phyloP scores from a whole-genome alignment of 2,797 vertebrate genomes.

The Anisognathus igniventris region DNA sequence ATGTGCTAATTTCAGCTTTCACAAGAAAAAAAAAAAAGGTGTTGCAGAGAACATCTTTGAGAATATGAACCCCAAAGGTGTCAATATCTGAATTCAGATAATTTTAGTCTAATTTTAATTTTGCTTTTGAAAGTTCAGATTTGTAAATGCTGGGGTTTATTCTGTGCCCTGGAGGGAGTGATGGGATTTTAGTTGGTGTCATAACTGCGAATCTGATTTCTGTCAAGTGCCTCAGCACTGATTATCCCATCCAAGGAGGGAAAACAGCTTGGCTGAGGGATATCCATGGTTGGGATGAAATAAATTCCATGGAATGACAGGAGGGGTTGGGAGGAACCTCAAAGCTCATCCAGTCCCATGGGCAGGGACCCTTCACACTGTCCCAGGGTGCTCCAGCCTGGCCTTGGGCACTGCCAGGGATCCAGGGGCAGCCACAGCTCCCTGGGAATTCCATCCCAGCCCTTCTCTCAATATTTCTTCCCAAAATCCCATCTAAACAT shows the following conservation, averaged over 20 bases:
- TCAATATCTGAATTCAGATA: neutral
- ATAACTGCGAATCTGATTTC: neutral
- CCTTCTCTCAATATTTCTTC: neutral
- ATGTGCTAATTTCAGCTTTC: neutral
- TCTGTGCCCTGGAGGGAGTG: neutral
- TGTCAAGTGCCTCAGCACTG: neutral
- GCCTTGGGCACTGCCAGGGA: neutral
- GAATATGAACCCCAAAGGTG: neutral
- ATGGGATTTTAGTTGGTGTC: neutral
- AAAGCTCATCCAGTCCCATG: accelerated
- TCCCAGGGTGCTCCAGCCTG: accelerated
- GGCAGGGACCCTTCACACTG: accelerated
- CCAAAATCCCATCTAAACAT: neutral
- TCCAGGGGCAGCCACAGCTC: neutral
- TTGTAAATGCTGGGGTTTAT: neutral
- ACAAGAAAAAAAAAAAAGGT: neutral
- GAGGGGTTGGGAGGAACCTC: neutral
- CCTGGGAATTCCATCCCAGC: neutral
- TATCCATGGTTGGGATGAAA: neutral
- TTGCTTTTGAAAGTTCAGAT: neutral
- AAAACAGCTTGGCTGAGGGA: neutral
- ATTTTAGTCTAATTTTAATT: neutral
- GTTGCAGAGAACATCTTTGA: neutral
- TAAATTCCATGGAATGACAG: neutral
- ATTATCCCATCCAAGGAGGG: neutral